These are phyloP conservation scores for Macrobrachium nipponense DNA, from an alignment of 1,140 invertebrate genomes.

Conservation along the genomic window DNA sequence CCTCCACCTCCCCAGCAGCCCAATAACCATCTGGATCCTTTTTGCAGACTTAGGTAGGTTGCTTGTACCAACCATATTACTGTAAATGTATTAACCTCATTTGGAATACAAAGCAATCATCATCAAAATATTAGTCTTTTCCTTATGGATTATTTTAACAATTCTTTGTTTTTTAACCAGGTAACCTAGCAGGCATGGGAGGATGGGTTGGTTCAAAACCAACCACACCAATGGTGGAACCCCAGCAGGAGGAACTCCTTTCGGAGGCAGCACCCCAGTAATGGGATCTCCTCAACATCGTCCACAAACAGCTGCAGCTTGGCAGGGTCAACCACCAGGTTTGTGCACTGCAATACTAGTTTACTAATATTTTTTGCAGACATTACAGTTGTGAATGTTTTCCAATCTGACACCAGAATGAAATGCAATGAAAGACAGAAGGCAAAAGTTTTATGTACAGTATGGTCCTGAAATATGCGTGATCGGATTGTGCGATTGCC, in stretches of 20 bases:
- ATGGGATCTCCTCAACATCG: conserved; percentile 57
- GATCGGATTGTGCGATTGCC: no score
- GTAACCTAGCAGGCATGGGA: conserved; percentile 51
- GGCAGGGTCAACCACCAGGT: conserved; percentile 47
- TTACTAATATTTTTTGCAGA: neutral
- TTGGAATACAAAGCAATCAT: neutral
- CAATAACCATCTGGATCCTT: conserved; percentile 55
- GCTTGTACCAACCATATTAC: neutral
- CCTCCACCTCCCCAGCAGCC: conserved; percentile 42
- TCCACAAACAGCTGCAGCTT: conserved; percentile 30
- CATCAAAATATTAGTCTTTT: neutral
- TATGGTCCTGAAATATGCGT: no score
- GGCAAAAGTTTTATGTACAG: no score
- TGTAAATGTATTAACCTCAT: neutral
- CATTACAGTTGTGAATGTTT: no score
- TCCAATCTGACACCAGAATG: no score
- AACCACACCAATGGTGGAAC: conserved; percentile 56
- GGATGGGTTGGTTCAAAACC: conserved; percentile 60
- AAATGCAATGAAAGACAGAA: no score
- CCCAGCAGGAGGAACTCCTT: conserved; percentile 43
- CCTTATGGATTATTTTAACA: no score
- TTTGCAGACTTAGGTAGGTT: conserved; percentile 62
- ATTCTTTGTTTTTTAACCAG: neutral
- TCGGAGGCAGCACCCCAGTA: conserved; percentile 57
- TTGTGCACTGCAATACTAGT: neutral